Evolutionary conservation across 2,797 vertebrate species (phyloP).

Genomic region (Capromys pilorides): DNA sequence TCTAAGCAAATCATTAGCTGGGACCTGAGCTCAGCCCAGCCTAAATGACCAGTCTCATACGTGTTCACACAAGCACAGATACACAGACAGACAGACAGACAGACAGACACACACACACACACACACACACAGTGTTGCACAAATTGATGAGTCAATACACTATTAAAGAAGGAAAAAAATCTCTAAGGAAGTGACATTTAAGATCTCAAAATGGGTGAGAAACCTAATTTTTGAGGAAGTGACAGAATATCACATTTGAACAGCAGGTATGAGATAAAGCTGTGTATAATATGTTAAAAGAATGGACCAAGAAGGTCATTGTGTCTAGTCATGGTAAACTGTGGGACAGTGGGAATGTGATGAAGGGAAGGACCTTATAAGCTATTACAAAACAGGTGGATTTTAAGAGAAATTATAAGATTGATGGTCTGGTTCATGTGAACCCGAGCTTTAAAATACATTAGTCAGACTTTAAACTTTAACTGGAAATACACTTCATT

Average conservation of each 20-base stretch:
- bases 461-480: conserved; percentile 52
- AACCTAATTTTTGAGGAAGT: conserved; percentile 21
- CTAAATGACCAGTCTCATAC: no score
- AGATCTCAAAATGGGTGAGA: conserved; percentile 26
- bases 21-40: no score
- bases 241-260: conserved; percentile 29
- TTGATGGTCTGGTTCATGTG: conserved; percentile 2
- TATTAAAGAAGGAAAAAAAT: not conserved
- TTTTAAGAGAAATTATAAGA: conserved; percentile 27
- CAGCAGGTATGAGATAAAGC: not conserved
- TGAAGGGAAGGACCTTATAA: not conserved
- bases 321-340: not conserved
- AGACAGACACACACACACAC: no score
- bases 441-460: conserved; percentile 49
- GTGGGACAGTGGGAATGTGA: not conserved
- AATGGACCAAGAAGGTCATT: not conserved
- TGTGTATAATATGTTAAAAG: conserved; percentile 34
- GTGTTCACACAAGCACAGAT: no score
- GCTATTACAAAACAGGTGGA: conserved; percentile 13
- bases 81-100: no score
- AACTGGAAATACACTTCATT: conserved; percentile 46
- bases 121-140: no score
- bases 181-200: conserved; percentile 4
- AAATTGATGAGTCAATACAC: no score
- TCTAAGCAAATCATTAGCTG: no score